Evolutionary conservation across 1,140 invertebrate genomes (phyloP).

Genomic region (Microplitis mediator): DNA sequence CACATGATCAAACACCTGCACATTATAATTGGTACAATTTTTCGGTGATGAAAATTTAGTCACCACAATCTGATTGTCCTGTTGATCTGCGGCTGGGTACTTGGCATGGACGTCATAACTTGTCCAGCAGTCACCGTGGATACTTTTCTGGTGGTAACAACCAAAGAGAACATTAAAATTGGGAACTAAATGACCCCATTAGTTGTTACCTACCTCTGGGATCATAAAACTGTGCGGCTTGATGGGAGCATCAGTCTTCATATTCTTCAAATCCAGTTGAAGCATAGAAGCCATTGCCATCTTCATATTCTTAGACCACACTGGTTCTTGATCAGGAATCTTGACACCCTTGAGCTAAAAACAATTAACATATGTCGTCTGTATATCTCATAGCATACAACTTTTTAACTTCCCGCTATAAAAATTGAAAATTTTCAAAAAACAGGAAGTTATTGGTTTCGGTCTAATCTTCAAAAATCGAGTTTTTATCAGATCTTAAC

Average conservation of each 20-base stretch:
- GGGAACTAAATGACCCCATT: slow-evolving; percentile 54
- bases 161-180: slow-evolving; percentile 61
- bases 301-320: slow-evolving; percentile 55
- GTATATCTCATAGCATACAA: too few relatives aligned
- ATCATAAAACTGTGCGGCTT: slow-evolving; percentile 41
- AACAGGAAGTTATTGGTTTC: too few relatives aligned
- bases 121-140: slow-evolving; percentile 50
- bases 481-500: too few relatives aligned
- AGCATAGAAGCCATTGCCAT: slow-evolving; percentile 50
- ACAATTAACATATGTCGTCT: too few relatives aligned
- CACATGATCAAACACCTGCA: slow-evolving; percentile 33
- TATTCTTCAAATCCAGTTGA: slow-evolving; percentile 44
- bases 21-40: slow-evolving; percentile 41
- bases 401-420: too few relatives aligned
- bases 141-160: slow-evolving; percentile 62
- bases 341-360: slow-evolving; percentile 44
- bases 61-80: slow-evolving; percentile 31
- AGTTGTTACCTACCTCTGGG: slow-evolving; percentile 60
- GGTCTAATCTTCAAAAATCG: too few relatives aligned
- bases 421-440: too few relatives aligned
- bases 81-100: background rate
- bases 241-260: slow-evolving; percentile 31
- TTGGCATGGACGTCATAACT: slow-evolving; percentile 42
- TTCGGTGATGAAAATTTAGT: slow-evolving; percentile 42
- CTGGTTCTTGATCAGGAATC: slow-evolving; percentile 38